phyloP scores from a whole-genome alignment of 2,797 vertebrate species.

The Bryconaethiops microstoma region DNA sequence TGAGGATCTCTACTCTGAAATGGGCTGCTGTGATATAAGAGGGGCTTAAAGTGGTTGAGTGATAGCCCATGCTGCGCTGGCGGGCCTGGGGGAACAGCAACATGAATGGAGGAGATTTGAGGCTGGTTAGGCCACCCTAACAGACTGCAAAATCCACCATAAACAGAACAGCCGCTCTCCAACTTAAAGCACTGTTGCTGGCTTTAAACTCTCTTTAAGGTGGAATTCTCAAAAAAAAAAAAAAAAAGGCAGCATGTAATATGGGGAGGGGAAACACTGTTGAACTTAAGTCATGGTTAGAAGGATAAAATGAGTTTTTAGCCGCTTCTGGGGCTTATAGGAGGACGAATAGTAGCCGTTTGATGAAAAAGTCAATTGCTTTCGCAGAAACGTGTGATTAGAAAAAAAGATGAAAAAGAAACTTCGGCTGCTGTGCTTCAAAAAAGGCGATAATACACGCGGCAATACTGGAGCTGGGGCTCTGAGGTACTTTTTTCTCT shows the following conservation, averaged over 20 bases:
- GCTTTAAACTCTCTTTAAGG: constrained; percentile 9
- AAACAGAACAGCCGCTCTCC: constrained; percentile 44
- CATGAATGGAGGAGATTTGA: constrained; percentile 41
- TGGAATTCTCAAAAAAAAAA: constrained; percentile 40
- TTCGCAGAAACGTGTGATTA: constrained; percentile 41
- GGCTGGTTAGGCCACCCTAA: constrained; percentile 35
- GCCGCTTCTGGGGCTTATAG: constrained; percentile 44
- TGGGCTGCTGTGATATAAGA: constrained; percentile 24
- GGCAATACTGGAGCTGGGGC: constrained; percentile 19
- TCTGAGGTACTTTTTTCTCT: neutral
- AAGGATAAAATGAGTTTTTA: constrained; percentile 49
- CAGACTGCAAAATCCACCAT: constrained; percentile 45
- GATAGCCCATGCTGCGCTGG: constrained; percentile 33
- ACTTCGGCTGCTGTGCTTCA: constrained; percentile 21
- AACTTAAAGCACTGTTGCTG: constrained; percentile 7
- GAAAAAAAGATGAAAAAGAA: constrained; percentile 52
- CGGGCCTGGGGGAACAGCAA: constrained; percentile 13
- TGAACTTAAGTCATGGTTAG: constrained; percentile 45
- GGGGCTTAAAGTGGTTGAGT: constrained; percentile 36
- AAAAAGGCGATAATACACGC: neutral
- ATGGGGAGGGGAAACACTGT: constrained; percentile 19
- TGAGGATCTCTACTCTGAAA: constrained; percentile 18
- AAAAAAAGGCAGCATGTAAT: constrained; percentile 40
- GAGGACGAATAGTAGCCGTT: constrained; percentile 25
- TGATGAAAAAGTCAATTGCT: constrained; percentile 54